These are phyloP conservation scores for Echinops telfairi DNA, from an alignment of 2,113 vertebrate genomes.

Conservation along the genomic window DNA sequence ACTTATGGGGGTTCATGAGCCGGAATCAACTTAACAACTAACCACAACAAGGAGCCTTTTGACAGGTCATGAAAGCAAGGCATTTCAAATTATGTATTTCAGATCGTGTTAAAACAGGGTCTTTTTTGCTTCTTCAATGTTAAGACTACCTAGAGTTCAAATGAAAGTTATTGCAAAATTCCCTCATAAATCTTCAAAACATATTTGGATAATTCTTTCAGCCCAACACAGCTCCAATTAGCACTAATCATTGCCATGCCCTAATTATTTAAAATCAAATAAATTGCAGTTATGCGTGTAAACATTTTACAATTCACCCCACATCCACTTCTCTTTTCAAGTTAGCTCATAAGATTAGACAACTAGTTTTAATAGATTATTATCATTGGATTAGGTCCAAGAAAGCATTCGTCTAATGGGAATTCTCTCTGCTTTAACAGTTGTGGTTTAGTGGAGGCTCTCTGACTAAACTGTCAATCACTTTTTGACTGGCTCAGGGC, in stretches of 20 bases:
- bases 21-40: not conserved
- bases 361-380: conserved; percentile 83
- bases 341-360: conserved; percentile 82
- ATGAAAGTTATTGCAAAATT: conserved; percentile 37
- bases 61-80: conserved; percentile 22
- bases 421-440: conserved; percentile 81
- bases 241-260: conserved; percentile 51
- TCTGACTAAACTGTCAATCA: conserved; percentile 83
- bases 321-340: conserved; percentile 73
- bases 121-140: conserved; percentile 54
- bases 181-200: conserved; percentile 70
- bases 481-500: conserved; percentile 66
- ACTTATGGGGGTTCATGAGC: not conserved
- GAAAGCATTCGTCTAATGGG: conserved; percentile 70
- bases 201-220: conserved; percentile 71
- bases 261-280: conserved; percentile 83
- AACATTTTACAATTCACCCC: conserved; percentile 63
- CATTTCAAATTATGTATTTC: conserved; percentile 48
- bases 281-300: conserved; percentile 67
- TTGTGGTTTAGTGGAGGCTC: conserved; percentile 65
- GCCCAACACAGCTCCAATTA: conserved; percentile 72
- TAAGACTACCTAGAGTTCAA: conserved; percentile 2
- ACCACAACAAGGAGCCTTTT: conserved; percentile 5
- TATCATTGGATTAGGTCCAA: conserved; percentile 82
- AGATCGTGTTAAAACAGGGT: conserved; percentile 11